A percentile compares a stretch with the other conserved stretches of the same genome.
These are phyloP conservation scores for Orchesellides sinensis DNA, from an alignment of 2,888 invertebrate genomes.

Conservation along the genomic window DNA sequence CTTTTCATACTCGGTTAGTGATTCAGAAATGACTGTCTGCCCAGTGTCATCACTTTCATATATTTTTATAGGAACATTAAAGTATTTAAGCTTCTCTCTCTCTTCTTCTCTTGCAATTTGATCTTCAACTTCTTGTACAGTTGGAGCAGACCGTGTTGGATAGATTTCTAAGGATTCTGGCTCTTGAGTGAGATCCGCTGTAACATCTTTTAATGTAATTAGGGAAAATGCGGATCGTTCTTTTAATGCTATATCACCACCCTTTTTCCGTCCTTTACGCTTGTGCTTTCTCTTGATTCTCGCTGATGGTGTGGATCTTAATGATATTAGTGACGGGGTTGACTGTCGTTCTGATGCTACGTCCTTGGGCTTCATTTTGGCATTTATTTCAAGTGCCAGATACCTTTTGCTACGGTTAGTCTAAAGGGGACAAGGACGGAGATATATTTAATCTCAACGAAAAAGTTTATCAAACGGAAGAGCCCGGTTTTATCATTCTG, in stretches of 20 bases:
- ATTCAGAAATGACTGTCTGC: not conserved
- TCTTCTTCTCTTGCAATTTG: not conserved
- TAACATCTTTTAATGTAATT: not conserved
- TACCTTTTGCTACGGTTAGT: no score
- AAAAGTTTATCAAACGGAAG: no score
- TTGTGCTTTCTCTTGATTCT: not conserved
- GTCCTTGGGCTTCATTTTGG: no score
- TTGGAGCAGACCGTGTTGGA: slow-evolving; percentile 29
- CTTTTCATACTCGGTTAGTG: no score
- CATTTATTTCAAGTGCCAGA: no score
- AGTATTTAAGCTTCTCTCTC: slow-evolving; percentile 18
- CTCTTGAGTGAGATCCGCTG: not conserved
- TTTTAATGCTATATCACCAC: not conserved
- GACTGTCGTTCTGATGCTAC: no score
- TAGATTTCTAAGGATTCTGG: slow-evolving; percentile 16
- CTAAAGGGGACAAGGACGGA: no score
- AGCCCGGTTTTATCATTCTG: no score
- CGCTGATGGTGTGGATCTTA: not conserved
- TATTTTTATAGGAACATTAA: slow-evolving; percentile 35
- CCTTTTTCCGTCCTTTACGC: not conserved
- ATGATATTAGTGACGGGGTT: no score
- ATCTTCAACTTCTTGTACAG: slow-evolving; percentile 14
- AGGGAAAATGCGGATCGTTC: not conserved
- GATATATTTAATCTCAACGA: no score
- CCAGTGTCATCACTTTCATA: slow-evolving; percentile 1